These are phyloP conservation scores for Athripsodes cinereus DNA, from an alignment of 2,888 invertebrate genomes.

Conservation along the genomic window DNA sequence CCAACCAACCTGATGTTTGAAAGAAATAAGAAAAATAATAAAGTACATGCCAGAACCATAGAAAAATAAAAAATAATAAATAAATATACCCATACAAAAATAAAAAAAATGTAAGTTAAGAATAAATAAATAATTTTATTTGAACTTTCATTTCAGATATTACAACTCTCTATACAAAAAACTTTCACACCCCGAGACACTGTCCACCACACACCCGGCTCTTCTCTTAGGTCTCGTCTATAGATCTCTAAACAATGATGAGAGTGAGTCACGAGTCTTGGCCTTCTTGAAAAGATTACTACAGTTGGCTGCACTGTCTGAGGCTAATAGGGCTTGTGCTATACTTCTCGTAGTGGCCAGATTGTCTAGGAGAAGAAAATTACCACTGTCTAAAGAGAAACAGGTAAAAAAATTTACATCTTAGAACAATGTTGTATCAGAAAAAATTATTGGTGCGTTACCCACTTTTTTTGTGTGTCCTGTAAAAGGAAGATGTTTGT, in stretches of 20 bases:
- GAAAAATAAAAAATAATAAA: no score
- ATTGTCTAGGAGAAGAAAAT: slow-evolving; percentile 15
- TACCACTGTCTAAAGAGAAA: slow-evolving; percentile 6
- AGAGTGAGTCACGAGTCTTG: slow-evolving; percentile 60
- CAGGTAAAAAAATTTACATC: not conserved
- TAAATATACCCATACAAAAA: no score
- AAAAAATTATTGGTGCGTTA: no score
- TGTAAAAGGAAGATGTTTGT: no score
- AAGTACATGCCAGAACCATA: no score
- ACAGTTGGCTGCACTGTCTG: slow-evolving; percentile 43
- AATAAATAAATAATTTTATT: no score
- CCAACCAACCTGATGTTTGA: no score
- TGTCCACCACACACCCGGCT: slow-evolving; percentile 64
- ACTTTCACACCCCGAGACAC: slow-evolving; percentile 65
- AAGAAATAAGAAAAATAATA: no score
- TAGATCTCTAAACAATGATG: slow-evolving; percentile 78
- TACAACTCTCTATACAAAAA: slow-evolving; percentile 88
- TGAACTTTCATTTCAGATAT: slow-evolving; percentile 53
- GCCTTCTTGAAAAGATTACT: slow-evolving; percentile 83
- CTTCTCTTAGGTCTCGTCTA: slow-evolving; percentile 82
- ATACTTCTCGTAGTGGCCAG: slow-evolving; percentile 21
- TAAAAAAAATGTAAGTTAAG: no score
- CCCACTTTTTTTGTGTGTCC: no score
- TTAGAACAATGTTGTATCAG: no score
- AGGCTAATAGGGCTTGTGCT: slow-evolving; percentile 23